Conservation (phyloP, 2,888 invertebrate species). For the Ctenicera cuprea region DNA sequence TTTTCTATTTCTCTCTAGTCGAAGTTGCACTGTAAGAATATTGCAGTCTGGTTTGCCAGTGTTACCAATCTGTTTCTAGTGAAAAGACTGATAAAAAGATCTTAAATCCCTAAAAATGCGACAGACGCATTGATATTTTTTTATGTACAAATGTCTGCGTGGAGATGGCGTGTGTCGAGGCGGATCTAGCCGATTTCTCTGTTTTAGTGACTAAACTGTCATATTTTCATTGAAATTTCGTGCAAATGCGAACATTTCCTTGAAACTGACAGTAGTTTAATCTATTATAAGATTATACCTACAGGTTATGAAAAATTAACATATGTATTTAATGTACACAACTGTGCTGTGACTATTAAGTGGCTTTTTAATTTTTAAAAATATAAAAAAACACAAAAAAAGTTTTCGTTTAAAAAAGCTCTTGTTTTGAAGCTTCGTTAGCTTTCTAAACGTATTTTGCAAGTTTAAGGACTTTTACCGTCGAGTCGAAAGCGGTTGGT, state of each 20-base stretch:
- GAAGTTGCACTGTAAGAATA: background rate
- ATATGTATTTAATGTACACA: slow-evolving; percentile 73
- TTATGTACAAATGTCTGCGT: slow-evolving; percentile 51
- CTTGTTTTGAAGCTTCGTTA: slow-evolving; percentile 66
- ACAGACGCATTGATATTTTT: slow-evolving; percentile 48
- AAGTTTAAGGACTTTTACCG: slow-evolving; percentile 60
- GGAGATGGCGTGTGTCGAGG: slow-evolving; percentile 28
- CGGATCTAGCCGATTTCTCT: slow-evolving; percentile 36
- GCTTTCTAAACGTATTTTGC: slow-evolving; percentile 63
- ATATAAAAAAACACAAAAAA: slow-evolving; percentile 66
- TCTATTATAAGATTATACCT: slow-evolving; percentile 41
- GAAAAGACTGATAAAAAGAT: slow-evolving; percentile 58
- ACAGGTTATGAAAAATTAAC: slow-evolving; percentile 62
- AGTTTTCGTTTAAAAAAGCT: slow-evolving; percentile 66
- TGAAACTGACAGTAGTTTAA: slow-evolving; percentile 40
- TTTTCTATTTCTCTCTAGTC: slow-evolving; percentile 1
- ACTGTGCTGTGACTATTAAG: slow-evolving; percentile 77
- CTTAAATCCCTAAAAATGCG: slow-evolving; percentile 49
- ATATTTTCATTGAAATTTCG: slow-evolving; percentile 33
- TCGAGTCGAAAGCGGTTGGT: slow-evolving; percentile 43
- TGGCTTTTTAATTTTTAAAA: slow-evolving; percentile 76
- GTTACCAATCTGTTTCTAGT: slow-evolving; percentile 56
- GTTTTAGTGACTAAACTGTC: slow-evolving; percentile 42
- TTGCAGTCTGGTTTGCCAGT: slow-evolving; percentile 41
- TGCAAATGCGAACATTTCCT: too few species aligned